Percentiles rank a stretch among this genome's conserved stretches.
Evolutionary conservation across 2,888 invertebrate genomes (phyloP).

Genomic region (Machimus atricapillus): DNA sequence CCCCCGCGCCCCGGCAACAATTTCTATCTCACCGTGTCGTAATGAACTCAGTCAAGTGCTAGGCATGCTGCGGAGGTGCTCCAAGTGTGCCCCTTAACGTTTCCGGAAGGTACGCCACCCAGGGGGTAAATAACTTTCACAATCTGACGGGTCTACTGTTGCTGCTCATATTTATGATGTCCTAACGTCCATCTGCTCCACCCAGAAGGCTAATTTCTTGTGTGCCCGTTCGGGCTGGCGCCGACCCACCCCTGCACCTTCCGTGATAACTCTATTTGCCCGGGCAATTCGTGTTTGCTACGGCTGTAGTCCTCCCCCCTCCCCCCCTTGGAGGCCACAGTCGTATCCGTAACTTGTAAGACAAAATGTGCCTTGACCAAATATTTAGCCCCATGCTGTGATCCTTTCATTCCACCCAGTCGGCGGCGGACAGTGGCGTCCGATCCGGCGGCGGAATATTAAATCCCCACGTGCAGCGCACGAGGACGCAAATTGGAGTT

Average conservation of each 20-base stretch:
- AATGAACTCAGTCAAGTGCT: slow-evolving; percentile 25
- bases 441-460: neutral
- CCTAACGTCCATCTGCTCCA: slow-evolving; percentile 33
- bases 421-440: neutral
- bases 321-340: neutral
- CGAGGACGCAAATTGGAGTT: slow-evolving; percentile 41
- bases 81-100: slow-evolving; percentile 2
- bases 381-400: slow-evolving; percentile 14
- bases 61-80: neutral
- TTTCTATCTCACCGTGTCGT: neutral
- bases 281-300: slow-evolving; percentile 17
- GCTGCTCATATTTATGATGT: slow-evolving; percentile 30
- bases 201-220: slow-evolving; percentile 36
- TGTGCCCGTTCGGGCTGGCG: neutral
- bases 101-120: slow-evolving; percentile 15
- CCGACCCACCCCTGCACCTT: neutral
- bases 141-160: slow-evolving; percentile 31
- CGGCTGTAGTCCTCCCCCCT: no score
- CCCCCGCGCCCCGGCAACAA: neutral
- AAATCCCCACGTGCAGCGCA: neutral
- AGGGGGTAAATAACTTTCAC: slow-evolving; percentile 38
- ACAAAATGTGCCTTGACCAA: slow-evolving; percentile 15
- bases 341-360: slow-evolving; percentile 8
- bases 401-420: neutral
- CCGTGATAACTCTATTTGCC: slow-evolving; percentile 32